Conservation (phyloP, 2,888 invertebrate species). For the Lapara coniferarum region DNA sequence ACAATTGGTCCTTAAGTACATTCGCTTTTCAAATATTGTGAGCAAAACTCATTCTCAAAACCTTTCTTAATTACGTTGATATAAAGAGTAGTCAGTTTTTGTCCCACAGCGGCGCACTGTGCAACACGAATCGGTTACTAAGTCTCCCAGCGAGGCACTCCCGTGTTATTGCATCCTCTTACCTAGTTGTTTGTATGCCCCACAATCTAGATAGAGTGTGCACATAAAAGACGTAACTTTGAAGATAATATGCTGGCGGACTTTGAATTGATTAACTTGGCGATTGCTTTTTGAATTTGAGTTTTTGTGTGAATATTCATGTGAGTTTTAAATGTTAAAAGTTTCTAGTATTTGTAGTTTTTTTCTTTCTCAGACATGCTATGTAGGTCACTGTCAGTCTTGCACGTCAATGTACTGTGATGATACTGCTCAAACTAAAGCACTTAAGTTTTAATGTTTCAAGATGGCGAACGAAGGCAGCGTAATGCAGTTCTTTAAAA, state of each 20-base stretch:
- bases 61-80: too few relatives aligned
- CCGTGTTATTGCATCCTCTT: slow-evolving; percentile 47
- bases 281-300: not conserved
- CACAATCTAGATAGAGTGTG: slow-evolving; percentile 27
- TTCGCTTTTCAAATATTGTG: too few relatives aligned
- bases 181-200: slow-evolving; percentile 30
- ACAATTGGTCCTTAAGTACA: too few relatives aligned
- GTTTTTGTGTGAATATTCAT: not conserved
- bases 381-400: too few relatives aligned
- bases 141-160: slow-evolving; percentile 44
- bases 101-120: slow-evolving; percentile 38
- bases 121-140: slow-evolving; percentile 41
- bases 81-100: not conserved
- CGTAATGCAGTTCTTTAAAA: too few relatives aligned
- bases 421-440: too few relatives aligned
- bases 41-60: too few relatives aligned
- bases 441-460: too few relatives aligned
- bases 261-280: slow-evolving; percentile 10
- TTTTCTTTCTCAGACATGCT: not conserved
- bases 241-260: slow-evolving; percentile 6
- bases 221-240: slow-evolving; percentile 26
- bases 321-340: not conserved
- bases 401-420: too few relatives aligned
- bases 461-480: too few relatives aligned
- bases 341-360: not conserved